phyloP scores from a whole-genome alignment of 23 tunicate genomes.

The Styela plicata region DNA sequence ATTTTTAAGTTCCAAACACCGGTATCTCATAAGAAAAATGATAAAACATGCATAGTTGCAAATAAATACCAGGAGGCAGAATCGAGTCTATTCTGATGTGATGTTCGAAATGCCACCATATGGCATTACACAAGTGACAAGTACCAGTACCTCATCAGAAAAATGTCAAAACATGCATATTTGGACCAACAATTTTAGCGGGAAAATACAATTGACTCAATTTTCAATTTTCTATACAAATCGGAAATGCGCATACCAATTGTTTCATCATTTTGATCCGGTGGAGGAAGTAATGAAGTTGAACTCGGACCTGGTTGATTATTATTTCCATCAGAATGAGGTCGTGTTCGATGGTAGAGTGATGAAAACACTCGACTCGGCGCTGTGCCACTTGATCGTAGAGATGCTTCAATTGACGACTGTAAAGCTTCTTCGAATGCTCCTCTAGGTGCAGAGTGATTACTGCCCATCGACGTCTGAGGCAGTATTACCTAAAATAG shows the following conservation, averaged over 20 bases:
- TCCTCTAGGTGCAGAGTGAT: slow-evolving; percentile 59
- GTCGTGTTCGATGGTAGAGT: slow-evolving; percentile 34
- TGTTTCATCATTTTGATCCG: background rate
- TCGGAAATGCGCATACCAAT: slow-evolving; percentile 2
- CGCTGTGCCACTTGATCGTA: slow-evolving; percentile 59
- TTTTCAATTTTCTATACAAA: too few species aligned
- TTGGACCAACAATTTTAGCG: too few species aligned
- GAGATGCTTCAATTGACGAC: slow-evolving; percentile 69
- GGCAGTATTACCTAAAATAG: slow-evolving; percentile 62
- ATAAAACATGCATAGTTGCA: too few species aligned
- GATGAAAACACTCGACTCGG: slow-evolving; percentile 75
- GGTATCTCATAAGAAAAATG: too few species aligned
- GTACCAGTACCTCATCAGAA: too few species aligned
- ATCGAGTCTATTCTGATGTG: too few species aligned
- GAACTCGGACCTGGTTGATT: background rate
- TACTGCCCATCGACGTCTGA: slow-evolving; percentile 65
- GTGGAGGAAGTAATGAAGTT: slow-evolving; percentile 2
- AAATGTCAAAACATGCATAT: too few species aligned
- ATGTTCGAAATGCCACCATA: too few species aligned
- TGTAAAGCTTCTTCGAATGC: slow-evolving; percentile 91
- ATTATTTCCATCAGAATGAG: background rate
- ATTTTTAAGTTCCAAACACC: too few species aligned
- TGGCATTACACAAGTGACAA: too few species aligned
- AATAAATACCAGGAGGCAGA: too few species aligned
- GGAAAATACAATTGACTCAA: too few species aligned